These are phyloP conservation scores for Nettapus auritus DNA, from an alignment of 2,113 vertebrate genomes.

Conservation along the genomic window DNA sequence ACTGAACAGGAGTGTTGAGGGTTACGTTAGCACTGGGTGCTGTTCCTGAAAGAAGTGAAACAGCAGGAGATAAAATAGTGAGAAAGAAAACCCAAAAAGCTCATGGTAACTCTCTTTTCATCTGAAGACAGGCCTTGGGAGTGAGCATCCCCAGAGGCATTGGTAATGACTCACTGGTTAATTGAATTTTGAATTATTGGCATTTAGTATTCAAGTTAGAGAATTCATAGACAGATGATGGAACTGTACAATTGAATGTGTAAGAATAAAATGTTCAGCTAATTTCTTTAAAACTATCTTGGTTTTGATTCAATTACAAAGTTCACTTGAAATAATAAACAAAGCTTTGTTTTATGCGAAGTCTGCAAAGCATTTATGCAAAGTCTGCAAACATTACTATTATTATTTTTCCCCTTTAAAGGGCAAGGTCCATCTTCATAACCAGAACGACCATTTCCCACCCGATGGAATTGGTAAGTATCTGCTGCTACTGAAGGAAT, in stretches of 20 bases:
- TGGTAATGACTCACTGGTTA: not conserved
- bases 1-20: accelerated
- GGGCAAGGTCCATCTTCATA: constrained; percentile 90
- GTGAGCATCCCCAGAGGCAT: not conserved
- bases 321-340: not conserved
- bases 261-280: not conserved
- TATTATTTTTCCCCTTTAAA: constrained; percentile 61
- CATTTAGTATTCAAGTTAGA: not conserved
- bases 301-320: not conserved
- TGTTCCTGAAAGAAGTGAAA: not conserved
- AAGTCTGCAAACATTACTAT: not conserved
- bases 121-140: not conserved
- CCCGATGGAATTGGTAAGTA: constrained; percentile 94
- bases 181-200: not conserved
- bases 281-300: not conserved
- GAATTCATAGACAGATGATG: not conserved
- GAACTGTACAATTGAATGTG: not conserved
- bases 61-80: not conserved
- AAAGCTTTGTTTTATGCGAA: not conserved
- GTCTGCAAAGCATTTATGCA: not conserved
- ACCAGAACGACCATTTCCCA: constrained; percentile 92
- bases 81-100: not conserved
- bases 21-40: not conserved
- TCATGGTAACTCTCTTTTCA: not conserved
- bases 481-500: not conserved